Evolutionary conservation across 2,113 vertebrate genomes (phyloP), one percentile per base, ranked within the genome.

Genomic region (Mionectes macconnelli): DNA sequence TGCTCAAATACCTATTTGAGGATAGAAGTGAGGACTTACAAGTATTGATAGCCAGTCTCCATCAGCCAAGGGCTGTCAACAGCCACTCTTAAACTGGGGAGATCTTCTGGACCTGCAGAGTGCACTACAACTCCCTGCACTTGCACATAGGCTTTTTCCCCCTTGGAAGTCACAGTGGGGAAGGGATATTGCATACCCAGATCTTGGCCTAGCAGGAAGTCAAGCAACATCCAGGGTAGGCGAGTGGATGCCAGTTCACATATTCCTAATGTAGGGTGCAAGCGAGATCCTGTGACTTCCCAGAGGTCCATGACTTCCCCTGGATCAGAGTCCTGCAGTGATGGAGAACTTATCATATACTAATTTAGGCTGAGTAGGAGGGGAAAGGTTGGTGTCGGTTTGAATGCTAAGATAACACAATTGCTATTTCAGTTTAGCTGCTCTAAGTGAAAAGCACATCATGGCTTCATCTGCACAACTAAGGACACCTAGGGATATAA

Each of bases 141-240:
- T 56, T 44, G 4, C 14, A 14, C 4, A 1, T 5, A 2, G 6
- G 0, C 21, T 5, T 22, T 14, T 63, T 5, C 2, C 21, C 9
- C 16, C 5, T 55, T 62, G 10, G 11, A 60, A 82, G 23, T 55
- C 39, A 27, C 18, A 47, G 12, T 63, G 50, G 10, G 49, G 23
- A 85, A 82, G 18, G 30, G 3, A 39, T 50, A 28, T 12, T 77
- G 40, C 31, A 31, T 14, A 49, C 1, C 2, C 20, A 64, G 11
- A 8, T 64, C 33, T 64, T 60, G 4, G 6, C 27, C 45, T 27
- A 33, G 30, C 10, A 27, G 8, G 3, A 16, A 81, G 14, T 31
- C 15, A 33, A 47, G 17, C 23, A 9, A 0, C 5, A 1, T 21
- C 21, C 31, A 28, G 16, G 14, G 19, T 27, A 22, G 18, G 14